A percentile compares a stretch with the other conserved stretches of the same genome.
Conservation (phyloP, 1,140 invertebrate genomes). For the Cyrtorhinus lividipennis region DNA sequence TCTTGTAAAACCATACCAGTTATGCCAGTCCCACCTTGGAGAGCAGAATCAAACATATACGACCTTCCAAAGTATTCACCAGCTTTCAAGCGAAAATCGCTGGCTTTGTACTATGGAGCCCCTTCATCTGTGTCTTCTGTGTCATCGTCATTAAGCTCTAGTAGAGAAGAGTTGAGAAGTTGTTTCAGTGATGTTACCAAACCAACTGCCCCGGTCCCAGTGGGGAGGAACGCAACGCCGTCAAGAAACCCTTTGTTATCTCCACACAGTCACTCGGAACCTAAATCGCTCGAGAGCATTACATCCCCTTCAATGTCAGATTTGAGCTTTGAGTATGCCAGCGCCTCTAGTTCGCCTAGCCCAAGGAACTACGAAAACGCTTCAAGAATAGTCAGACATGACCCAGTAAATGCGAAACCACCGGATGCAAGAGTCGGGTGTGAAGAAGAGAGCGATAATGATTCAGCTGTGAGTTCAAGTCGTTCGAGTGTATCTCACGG, state of each 20-base stretch:
- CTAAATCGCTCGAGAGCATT: constrained; percentile 43
- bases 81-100: constrained; percentile 60
- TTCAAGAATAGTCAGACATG: constrained; percentile 25
- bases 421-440: constrained; percentile 25
- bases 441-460: constrained; percentile 64
- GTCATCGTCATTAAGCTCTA: constrained; percentile 26
- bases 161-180: constrained; percentile 25
- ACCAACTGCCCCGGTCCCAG: neutral
- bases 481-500: constrained; percentile 52
- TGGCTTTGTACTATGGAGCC: constrained; percentile 44
- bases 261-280: constrained; percentile 21
- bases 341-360: constrained; percentile 11
- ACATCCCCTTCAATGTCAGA: constrained; percentile 38
- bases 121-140: constrained; percentile 27
- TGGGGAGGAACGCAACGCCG: neutral
- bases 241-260: constrained; percentile 24
- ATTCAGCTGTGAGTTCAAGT: constrained; percentile 68
- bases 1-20: constrained; percentile 18
- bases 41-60: constrained; percentile 32
- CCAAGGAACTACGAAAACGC: constrained; percentile 32
- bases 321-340: constrained; percentile 41
- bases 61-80: constrained; percentile 67
- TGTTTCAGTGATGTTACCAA: constrained; percentile 19
- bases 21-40: constrained; percentile 33
- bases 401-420: constrained; percentile 10